Conservation (phyloP, 2,797 vertebrate genomes). For the Etheostoma nigrum region DNA sequence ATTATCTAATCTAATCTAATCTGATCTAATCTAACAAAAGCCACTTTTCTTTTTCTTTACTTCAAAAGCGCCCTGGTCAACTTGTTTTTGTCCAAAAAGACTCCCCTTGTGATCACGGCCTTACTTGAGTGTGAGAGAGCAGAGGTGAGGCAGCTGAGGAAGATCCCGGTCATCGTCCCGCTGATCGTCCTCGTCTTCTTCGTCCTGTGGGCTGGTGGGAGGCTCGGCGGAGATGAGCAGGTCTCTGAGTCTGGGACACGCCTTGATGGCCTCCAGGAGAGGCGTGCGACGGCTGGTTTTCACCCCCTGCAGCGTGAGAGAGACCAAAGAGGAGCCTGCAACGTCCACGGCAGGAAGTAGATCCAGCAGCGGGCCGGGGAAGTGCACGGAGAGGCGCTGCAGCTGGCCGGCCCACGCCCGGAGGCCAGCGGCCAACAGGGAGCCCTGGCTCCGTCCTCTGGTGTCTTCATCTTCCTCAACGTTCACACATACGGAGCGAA, state of each 20-base stretch:
- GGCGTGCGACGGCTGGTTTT: conserved; percentile 63
- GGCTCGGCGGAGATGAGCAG: conserved; percentile 78
- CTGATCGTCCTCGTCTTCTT: conserved; percentile 11
- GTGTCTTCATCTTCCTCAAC: conserved; percentile 35
- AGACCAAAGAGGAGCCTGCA: conserved; percentile 74
- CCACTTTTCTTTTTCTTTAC: too few relatives aligned
- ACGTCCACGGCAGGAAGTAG: conserved; percentile 67
- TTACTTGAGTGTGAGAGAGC: conserved; percentile 81
- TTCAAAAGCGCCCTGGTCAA: too few relatives aligned
- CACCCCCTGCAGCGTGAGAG: conserved; percentile 86
- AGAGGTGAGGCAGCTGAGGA: conserved; percentile 75
- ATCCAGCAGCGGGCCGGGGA: conserved; percentile 69
- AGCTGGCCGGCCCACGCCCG: conserved; percentile 79
- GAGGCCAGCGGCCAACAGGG: conserved; percentile 46
- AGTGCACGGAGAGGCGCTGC: conserved; percentile 76
- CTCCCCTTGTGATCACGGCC: conserved; percentile 1
- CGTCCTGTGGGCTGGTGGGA: conserved; percentile 19
- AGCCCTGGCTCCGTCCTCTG: conserved; percentile 5
- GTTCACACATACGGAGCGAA: conserved; percentile 70
- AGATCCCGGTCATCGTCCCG: conserved; percentile 28
- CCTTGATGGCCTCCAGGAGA: conserved; percentile 75
- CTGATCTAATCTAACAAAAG: too few relatives aligned
- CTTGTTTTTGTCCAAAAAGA: too few relatives aligned
- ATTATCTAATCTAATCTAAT: too few relatives aligned
- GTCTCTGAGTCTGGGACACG: conserved; percentile 81